phyloP scores from a whole-genome alignment of 1,140 invertebrate genomes.

The Drosophila saltans region DNA sequence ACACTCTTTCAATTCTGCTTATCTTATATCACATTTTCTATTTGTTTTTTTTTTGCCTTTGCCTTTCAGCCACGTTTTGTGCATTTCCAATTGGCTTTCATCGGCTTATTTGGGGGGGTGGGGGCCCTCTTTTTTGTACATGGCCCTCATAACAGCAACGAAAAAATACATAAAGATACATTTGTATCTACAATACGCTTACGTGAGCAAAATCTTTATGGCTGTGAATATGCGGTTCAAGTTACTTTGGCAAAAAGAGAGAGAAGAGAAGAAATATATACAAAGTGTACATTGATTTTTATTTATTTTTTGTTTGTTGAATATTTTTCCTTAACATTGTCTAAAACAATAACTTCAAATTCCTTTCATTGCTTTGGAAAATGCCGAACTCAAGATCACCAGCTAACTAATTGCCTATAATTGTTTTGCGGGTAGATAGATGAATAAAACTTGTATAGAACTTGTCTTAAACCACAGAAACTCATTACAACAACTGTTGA shows the following conservation, averaged over 20 bases:
- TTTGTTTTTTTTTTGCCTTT: constrained; percentile 27
- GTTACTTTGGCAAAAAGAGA: constrained; percentile 23
- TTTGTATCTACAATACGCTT: constrained; percentile 43
- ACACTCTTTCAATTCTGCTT: constrained; percentile 1
- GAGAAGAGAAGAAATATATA: constrained; percentile 4
- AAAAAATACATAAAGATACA: constrained; percentile 37
- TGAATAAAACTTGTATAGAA: constrained; percentile 42
- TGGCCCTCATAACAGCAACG: constrained; percentile 37
- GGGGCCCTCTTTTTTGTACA: constrained; percentile 11
- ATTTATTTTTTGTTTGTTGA: constrained; percentile 8
- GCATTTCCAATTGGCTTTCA: constrained; percentile 68
- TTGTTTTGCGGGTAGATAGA: constrained; percentile 27
- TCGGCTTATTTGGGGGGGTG: constrained; percentile 31
- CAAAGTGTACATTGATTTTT: constrained; percentile 32
- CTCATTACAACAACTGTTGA: constrained; percentile 62
- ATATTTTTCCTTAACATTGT: constrained; percentile 42
- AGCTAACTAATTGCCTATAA: constrained; percentile 37
- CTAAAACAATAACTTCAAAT: constrained; percentile 17
- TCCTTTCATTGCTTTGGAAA: constrained; percentile 37
- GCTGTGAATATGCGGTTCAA: constrained; percentile 29
- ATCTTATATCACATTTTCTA: constrained; percentile 6
- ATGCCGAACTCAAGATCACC: constrained; percentile 26
- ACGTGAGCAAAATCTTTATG: constrained; percentile 55
- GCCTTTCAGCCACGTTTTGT: constrained; percentile 49
- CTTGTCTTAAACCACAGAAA: constrained; percentile 63